Base-by-base conservation (phyloP, 2,888 invertebrate species). In the Lithosia quadra region DNA sequence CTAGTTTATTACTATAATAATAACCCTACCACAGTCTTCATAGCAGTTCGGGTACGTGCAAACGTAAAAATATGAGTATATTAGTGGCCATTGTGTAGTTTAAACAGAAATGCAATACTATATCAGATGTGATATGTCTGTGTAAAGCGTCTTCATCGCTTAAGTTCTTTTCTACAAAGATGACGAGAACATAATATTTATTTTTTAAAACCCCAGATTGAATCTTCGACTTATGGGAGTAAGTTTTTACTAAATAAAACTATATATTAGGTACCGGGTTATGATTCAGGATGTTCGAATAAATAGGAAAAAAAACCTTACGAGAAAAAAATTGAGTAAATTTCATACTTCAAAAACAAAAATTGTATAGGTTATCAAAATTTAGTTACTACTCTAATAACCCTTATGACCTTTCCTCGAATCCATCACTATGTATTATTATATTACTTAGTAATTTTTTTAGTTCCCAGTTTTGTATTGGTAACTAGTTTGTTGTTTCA, bases 21-120 rank as follows among this genome's bases (percentile, higher is more conserved):
- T 49, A n/a, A 8, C 43, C 49, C 49, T 49, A 49, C 18, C 49
- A 39, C 39, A 49, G n/a, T n/a, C n/a, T n/a, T 49, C 49, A n/a
- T 49, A 49, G 49, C 49, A 49, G 49, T n/a, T 49, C n/a, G n/a
- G 9, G 49, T n/a, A 49, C 49, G 49, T 49, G 49, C 49, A 49
- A 49, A 49, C 49, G 49, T n/a, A n/a, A 39, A 49, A 43, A n/a
- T n/a, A 49, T 1, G 49, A 9, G 49, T 49, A 49, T 49, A 49
- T 49, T 43, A 43, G 49, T 49, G 8, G 43, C 18, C 18, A 43
- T 43, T 4, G 43, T 43, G 43, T 43, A 43, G 18, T n/a, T 39
- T 39, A 39, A 43, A 43, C 43, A 43, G 43, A 49, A 49, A 49
- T n/a, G n/a, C 28, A 28, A 5, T 28, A 28, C 5, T 5, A 28